Percentiles rank a stretch among this genome's conserved stretches.
Conservation (phyloP, 2,113 vertebrate genomes). For the Melanerpes formicivorus region DNA sequence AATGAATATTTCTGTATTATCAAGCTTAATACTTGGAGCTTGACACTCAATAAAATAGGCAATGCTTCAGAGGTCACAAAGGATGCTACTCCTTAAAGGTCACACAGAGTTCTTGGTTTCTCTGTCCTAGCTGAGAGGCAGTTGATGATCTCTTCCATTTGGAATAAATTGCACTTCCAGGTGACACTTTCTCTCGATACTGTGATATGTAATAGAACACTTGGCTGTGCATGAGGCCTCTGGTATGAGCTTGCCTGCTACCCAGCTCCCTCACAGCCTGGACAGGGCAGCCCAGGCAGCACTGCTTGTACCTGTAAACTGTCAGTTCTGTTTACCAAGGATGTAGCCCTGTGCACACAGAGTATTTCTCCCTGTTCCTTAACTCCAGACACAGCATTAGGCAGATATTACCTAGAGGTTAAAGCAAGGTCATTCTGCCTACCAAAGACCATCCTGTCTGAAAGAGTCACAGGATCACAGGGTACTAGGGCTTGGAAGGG, state of each 20-base stretch:
- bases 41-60: neutral
- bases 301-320: neutral
- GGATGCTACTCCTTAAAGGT: neutral
- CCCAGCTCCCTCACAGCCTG: neutral
- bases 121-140: neutral
- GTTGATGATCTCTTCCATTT: neutral
- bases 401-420: neutral
- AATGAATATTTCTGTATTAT: neutral
- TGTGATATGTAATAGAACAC: neutral
- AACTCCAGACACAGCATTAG: fast-evolving
- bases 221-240: neutral
- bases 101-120: neutral
- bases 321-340: neutral
- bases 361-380: neutral
- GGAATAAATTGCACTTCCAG: neutral
- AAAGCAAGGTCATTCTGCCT: neutral
- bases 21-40: neutral
- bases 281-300: neutral
- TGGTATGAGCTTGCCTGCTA: neutral
- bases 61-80: neutral
- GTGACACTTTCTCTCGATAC: fast-evolving
- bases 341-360: fast-evolving
- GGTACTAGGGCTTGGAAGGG: too few species aligned
- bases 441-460: fast-evolving
- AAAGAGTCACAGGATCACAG: neutral